Conservation (phyloP, 2,113 vertebrate species). For the Collichthys lucidus region DNA sequence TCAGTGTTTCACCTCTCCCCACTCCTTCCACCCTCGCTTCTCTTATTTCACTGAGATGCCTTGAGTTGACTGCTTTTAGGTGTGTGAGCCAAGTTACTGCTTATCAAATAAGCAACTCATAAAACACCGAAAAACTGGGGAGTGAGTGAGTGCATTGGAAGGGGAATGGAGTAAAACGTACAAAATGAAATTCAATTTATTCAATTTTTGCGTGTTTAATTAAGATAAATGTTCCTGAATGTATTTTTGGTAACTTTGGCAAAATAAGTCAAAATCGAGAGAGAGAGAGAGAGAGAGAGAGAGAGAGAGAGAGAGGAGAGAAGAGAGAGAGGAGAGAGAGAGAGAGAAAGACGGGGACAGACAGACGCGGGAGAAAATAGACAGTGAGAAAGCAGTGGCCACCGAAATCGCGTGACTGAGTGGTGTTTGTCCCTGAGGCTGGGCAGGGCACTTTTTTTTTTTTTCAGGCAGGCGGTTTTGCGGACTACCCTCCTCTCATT, state of each 20-base stretch:
- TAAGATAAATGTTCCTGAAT: not conserved
- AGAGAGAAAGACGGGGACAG: slow-evolving; percentile 4
- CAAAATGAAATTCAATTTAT: not conserved
- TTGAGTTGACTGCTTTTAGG: slow-evolving; percentile 35
- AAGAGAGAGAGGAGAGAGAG: too few relatives aligned
- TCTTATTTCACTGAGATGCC: slow-evolving; percentile 10
- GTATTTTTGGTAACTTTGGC: not conserved
- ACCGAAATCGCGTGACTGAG: slow-evolving; percentile 80
- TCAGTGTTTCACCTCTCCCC: slow-evolving; percentile 10
- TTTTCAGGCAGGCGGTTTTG: slow-evolving; percentile 79
- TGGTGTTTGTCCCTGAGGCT: slow-evolving; percentile 80
- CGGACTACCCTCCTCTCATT: slow-evolving; percentile 81
- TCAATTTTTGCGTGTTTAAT: not conserved
- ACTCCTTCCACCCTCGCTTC: slow-evolving; percentile 1
- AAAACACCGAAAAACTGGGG: slow-evolving; percentile 28
- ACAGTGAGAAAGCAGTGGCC: slow-evolving; percentile 66
- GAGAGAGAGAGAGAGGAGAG: too few relatives aligned
- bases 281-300: too few relatives aligned
- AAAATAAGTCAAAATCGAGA: not conserved
- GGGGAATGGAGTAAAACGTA: not conserved
- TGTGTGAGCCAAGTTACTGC: slow-evolving; percentile 38
- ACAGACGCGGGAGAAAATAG: slow-evolving; percentile 46
- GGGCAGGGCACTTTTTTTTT: slow-evolving; percentile 75
- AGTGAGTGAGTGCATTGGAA: slow-evolving; percentile 26
- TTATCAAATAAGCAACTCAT: slow-evolving; percentile 55